Evolutionary conservation across 2,888 invertebrate species (phyloP).

Genomic region (Luffia ferchaultella): DNA sequence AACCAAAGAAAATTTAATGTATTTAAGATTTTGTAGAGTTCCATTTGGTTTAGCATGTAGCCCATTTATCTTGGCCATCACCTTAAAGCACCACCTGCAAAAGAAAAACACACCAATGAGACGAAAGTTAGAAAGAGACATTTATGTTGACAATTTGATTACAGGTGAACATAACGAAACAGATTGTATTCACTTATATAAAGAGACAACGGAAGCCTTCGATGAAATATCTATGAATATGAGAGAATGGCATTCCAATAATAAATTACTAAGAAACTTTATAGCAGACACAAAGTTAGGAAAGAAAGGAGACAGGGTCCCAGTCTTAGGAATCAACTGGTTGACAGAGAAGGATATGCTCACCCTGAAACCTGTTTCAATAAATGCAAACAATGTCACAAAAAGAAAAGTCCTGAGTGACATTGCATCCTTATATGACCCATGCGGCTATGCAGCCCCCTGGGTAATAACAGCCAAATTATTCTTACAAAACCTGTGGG

Average conservation of each 20-base stretch:
- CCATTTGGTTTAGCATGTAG: conserved; percentile 15
- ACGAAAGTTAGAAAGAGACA: conserved; percentile 4
- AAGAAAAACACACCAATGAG: background rate
- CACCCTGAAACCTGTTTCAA: conserved; percentile 3
- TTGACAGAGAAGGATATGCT: conserved; percentile 5
- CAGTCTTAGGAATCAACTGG: conserved; percentile 10
- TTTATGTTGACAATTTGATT: conserved; percentile 9
- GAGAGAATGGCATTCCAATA: conserved; percentile 11
- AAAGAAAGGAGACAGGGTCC: background rate
- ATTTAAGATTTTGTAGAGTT: conserved; percentile 13
- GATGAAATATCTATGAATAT: conserved; percentile 1
- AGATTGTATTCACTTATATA: background rate
- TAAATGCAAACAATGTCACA: conserved; percentile 3
- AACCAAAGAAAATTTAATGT: conserved; percentile 1
- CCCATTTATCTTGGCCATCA: conserved; percentile 15
- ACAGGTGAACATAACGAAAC: background rate
- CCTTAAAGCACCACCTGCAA: conserved; percentile 10
- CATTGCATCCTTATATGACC: conserved; percentile 4
- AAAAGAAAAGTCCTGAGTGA: background rate
- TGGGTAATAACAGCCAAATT: background rate
- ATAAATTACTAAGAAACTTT: conserved; percentile 6
- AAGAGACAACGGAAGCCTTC: background rate
- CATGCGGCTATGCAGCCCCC: conserved; percentile 3
- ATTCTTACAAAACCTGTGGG: conserved; percentile 4
- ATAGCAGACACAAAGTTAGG: background rate